phyloP scores from a whole-genome alignment of 2,113 vertebrate species.

The Megaceryle maxima region DNA sequence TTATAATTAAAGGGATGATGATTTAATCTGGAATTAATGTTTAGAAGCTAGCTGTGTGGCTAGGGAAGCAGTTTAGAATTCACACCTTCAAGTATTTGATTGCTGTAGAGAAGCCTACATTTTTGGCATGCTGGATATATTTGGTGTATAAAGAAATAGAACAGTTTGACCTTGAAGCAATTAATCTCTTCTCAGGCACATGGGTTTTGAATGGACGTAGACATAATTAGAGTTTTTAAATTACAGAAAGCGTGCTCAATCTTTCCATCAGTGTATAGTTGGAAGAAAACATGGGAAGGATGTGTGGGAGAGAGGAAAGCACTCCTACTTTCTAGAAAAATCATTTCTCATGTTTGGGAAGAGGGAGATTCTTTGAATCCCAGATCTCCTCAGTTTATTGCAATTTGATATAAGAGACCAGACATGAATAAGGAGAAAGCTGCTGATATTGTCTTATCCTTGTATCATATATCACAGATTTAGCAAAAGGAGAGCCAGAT shows the following conservation, averaged over 20 bases:
- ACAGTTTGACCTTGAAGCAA: constrained; percentile 35
- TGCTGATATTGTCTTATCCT: neutral
- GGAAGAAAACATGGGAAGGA: neutral
- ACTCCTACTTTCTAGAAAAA: neutral
- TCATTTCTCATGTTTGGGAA: neutral
- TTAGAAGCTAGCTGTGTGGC: constrained; percentile 25
- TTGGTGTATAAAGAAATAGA: neutral
- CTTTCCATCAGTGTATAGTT: neutral
- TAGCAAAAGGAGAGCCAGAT: neutral
- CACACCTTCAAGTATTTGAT: constrained; percentile 1
- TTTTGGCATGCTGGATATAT: neutral
- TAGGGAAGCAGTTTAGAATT: constrained; percentile 32
- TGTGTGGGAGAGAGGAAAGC: neutral
- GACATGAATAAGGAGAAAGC: neutral
- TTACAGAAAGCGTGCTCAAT: neutral
- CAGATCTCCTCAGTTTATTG: neutral
- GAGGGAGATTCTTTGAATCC: neutral
- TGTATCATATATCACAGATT: neutral
- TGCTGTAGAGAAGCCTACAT: neutral
- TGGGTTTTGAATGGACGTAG: neutral
- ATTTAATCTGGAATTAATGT: constrained; percentile 41
- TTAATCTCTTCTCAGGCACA: neutral
- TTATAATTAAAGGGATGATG: constrained; percentile 27
- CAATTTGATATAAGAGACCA: neutral
- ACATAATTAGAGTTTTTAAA: constrained; percentile 13